A percentile compares a stretch with the other conserved stretches of the same genome.
These are phyloP conservation scores for Rhagium mordax DNA, from an alignment of 2,888 invertebrate genomes.

Conservation along the genomic window DNA sequence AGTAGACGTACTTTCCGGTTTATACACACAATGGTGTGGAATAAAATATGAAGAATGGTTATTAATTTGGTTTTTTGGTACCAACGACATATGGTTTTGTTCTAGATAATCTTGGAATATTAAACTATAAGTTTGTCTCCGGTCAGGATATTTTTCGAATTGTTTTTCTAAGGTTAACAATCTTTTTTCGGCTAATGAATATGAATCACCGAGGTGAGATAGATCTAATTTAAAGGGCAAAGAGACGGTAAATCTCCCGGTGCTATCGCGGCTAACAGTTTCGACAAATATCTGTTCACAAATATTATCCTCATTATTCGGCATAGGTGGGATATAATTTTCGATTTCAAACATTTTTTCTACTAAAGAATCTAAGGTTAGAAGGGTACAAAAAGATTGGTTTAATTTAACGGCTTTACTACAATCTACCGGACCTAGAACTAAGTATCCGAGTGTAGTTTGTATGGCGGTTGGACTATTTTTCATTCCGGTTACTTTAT, in stretches of 20 bases:
- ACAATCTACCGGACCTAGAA: background rate
- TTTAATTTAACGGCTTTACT: background rate
- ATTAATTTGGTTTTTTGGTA: conserved; percentile 24
- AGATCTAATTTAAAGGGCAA: conserved; percentile 25
- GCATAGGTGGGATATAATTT: background rate
- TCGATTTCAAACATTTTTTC: background rate
- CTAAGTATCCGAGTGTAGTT: background rate
- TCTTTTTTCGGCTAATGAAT: conserved; percentile 1
- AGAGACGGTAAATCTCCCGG: conserved; percentile 4
- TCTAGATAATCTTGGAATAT: conserved; percentile 21
- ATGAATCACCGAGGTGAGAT: conserved; percentile 2
- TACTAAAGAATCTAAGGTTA: background rate
- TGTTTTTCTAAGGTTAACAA: background rate
- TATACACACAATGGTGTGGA: conserved; percentile 24
- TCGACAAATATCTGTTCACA: background rate
- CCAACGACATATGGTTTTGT: conserved; percentile 1
- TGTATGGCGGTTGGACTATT: background rate
- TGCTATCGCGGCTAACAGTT: background rate
- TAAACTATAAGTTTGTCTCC: background rate
- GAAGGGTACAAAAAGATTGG: background rate
- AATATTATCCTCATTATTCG: background rate
- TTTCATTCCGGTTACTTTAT: background rate
- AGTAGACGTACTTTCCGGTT: conserved; percentile 4
- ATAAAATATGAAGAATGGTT: conserved; percentile 15
- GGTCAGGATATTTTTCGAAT: background rate